Percentiles rank a stretch among this genome's conserved stretches.
Evolutionary conservation across 2,888 invertebrate species (phyloP).

Genomic region (Venusia cambrica): DNA sequence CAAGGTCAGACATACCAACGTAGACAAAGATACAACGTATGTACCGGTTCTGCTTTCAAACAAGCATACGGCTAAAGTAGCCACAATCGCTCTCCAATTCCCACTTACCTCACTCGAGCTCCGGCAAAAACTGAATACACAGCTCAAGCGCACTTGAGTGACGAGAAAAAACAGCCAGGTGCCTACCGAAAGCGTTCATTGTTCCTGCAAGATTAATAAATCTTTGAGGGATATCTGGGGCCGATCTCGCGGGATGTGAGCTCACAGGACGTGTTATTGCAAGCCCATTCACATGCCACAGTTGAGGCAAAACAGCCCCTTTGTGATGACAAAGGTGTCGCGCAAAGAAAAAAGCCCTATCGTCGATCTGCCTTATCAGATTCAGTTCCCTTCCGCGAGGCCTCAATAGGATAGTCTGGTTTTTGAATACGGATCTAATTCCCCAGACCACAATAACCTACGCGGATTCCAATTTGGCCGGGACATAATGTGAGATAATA

Average conservation of each 20-base stretch:
- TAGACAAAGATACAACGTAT: conserved; percentile 21
- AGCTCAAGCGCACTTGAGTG: conserved; percentile 56
- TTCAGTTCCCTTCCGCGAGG: conserved; percentile 77
- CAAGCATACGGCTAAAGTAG: conserved; percentile 32
- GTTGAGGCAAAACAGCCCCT: conserved; percentile 75
- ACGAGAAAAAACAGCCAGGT: conserved; percentile 75
- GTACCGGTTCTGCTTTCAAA: conserved; percentile 26
- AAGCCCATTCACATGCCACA: conserved; percentile 79
- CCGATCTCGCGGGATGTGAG: conserved; percentile 77
- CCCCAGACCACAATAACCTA: conserved; percentile 69
- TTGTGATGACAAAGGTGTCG: conserved; percentile 81
- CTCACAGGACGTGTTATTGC: conserved; percentile 76
- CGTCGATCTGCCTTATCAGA: conserved; percentile 79
- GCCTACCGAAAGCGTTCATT: conserved; percentile 74
- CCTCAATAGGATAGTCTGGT: conserved; percentile 75
- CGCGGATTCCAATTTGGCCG: conserved; percentile 67
- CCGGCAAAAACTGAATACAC: conserved; percentile 66
- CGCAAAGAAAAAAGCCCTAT: conserved; percentile 78
- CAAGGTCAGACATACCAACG: conserved; percentile 15
- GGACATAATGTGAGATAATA: conserved; percentile 52
- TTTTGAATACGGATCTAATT: conserved; percentile 79
- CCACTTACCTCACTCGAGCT: conserved; percentile 55
- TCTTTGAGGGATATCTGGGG: conserved; percentile 75
- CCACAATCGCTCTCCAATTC: conserved; percentile 49
- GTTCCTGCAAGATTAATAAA: conserved; percentile 80